Base-by-base conservation (phyloP, 2,888 invertebrate species). In the Drosophila bunnanda region DNA sequence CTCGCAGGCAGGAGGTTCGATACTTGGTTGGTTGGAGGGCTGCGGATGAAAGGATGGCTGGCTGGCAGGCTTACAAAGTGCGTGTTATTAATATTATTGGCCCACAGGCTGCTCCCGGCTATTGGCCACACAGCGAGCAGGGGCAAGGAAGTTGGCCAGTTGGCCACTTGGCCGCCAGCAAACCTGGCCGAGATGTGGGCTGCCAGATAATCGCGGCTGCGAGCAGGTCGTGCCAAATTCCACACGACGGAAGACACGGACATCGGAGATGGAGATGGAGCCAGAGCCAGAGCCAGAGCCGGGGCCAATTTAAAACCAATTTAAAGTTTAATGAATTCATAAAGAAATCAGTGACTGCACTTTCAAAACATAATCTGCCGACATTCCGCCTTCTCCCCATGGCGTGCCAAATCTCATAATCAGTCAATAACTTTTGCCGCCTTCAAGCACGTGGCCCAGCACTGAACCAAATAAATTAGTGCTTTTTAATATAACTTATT, bases 351-450 rank as follows among this genome's bases (percentile, higher is more conserved):
- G 79, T 86, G 72, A 73, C 82, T 82, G 88, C 82, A 88, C 86
- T 86, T 86, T 86, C 86, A 82, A 89, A 86, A 89, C 88, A 89
- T 84, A 83, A 83, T 88, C 89, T 88, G 87, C 89, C 89, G 89
- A 80, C 85, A 74, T 74, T 74, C 65, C 55, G 57, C 64, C 65
- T 56, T 54, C 57, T 74, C 65, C 54, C 52, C 75, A 82, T 87
- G 88, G 87, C 87, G 89, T 88, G 87, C 87, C 87, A 88, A 88
- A 88, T 88, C 89, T 89, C 89, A 88, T 88, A 88, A 89, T 88
- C 87, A 88, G 87, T 88, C 87, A 88, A 88, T 88, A 89, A 89
- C 86, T 88, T 88, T 88, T 88, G 83, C 83, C 88, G 83, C 86
- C 88, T 85, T 79, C 79, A 74, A 81, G 87, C 87, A 88, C 87